Evolutionary conservation across 2,113 vertebrate genomes (phyloP).

Genomic region (Platysteira castanea): DNA sequence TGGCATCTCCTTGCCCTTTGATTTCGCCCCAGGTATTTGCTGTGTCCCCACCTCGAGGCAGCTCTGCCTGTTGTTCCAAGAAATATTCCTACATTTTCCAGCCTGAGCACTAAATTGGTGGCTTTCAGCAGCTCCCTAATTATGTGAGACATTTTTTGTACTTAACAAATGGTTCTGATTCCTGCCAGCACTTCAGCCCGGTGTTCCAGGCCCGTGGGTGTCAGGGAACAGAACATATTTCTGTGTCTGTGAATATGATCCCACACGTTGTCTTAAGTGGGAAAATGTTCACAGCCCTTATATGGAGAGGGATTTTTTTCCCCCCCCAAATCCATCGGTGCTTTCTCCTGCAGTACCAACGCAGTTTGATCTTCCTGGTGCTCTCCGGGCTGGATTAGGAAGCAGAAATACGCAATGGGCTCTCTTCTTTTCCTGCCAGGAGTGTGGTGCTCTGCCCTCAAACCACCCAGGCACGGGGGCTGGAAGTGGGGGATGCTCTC

Average conservation of each 20-base stretch:
- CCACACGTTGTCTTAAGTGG: slow-evolving; percentile 71
- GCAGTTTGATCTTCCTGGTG: not conserved
- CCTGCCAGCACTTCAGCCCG: slow-evolving; percentile 59
- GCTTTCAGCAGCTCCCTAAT: slow-evolving; percentile 61
- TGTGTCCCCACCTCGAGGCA: not conserved
- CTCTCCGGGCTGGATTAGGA: not conserved
- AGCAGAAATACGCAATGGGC: not conserved
- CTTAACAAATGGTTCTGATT: slow-evolving; percentile 70
- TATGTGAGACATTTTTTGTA: slow-evolving; percentile 54
- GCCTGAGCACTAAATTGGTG: slow-evolving; percentile 57
- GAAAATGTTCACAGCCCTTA: slow-evolving; percentile 62
- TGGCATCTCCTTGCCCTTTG: not conserved
- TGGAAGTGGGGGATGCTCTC: not conserved
- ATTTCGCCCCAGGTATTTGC: not conserved
- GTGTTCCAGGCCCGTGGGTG: slow-evolving; percentile 69
- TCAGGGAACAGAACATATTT: slow-evolving; percentile 73
- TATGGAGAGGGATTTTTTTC: slow-evolving; percentile 11
- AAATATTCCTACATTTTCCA: not conserved
- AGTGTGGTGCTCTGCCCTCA: not conserved
- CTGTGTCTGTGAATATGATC: slow-evolving; percentile 71
- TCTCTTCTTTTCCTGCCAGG: not conserved
- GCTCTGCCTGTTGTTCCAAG: slow-evolving; percentile 14
- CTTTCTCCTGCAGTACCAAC: not conserved
- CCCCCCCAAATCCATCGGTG: not conserved
- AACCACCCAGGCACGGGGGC: not conserved